Evolutionary conservation across 2,797 vertebrate genomes (phyloP).

Genomic region (Acridotheres tristis): DNA sequence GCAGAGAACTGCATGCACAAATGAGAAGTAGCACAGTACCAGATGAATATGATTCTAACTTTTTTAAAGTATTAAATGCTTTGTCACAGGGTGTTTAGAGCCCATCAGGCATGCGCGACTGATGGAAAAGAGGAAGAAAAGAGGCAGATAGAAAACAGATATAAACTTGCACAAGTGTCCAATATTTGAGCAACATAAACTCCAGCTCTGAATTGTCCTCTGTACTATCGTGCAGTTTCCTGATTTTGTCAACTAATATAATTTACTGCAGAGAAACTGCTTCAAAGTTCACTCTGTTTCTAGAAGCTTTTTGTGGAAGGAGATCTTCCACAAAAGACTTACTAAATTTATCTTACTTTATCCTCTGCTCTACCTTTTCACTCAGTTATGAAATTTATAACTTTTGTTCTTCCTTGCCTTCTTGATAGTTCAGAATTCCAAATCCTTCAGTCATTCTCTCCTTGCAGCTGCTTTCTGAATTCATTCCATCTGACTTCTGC

Average conservation of each 20-base stretch:
- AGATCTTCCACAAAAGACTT: not conserved
- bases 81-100: not conserved
- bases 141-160: not conserved
- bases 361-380: not conserved
- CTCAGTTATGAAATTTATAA: not conserved
- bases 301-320: not conserved
- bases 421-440: not conserved
- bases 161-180: not conserved
- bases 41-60: not conserved
- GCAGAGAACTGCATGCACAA: not conserved
- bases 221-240: not conserved
- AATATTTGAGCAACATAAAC: not conserved
- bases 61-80: not conserved
- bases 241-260: not conserved
- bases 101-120: not conserved
- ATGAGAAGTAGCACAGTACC: not conserved
- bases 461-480: not conserved
- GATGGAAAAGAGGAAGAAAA: not conserved
- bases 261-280: not conserved
- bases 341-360: not conserved
- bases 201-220: not conserved
- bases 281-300: not conserved
- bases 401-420: not conserved
- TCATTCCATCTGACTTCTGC: not conserved
- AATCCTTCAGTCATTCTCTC: not conserved